These are phyloP conservation scores for Atta cephalotes DNA, from an alignment of 1,140 invertebrate species.

Conservation along the genomic window DNA sequence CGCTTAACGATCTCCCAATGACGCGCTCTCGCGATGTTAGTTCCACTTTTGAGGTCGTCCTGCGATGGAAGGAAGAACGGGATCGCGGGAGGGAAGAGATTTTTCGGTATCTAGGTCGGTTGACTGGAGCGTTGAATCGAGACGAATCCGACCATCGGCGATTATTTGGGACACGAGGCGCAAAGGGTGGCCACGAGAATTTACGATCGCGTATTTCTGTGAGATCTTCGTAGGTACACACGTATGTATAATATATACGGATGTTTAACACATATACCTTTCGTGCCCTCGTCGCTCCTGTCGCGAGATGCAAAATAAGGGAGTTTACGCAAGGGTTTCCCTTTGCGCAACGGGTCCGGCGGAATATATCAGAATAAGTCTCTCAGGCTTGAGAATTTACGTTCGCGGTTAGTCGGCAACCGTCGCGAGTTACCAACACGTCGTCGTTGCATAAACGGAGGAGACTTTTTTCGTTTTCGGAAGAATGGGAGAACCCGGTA, in stretches of 20 bases:
- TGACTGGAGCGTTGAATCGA: constrained; percentile 52
- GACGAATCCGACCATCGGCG: constrained; percentile 41
- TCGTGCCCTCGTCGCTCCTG: not conserved
- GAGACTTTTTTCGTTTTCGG: constrained; percentile 5
- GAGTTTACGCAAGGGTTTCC: constrained; percentile 31
- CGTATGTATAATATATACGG: not conserved
- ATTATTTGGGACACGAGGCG: constrained; percentile 12
- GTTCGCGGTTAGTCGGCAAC: too few relatives aligned
- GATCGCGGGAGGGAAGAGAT: not conserved
- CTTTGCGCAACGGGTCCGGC: not conserved
- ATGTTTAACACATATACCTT: not conserved
- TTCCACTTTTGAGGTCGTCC: constrained; percentile 2
- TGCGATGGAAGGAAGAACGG: not conserved
- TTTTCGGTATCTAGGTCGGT: constrained; percentile 23
- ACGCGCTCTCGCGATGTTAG: not conserved
- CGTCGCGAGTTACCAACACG: not conserved
- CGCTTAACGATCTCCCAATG: constrained; percentile 16
- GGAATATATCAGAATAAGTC: constrained; percentile 57
- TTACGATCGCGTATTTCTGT: constrained; percentile 37
- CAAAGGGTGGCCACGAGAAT: constrained; percentile 14
- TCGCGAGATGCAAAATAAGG: constrained; percentile 21
- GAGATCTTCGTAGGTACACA: not conserved
- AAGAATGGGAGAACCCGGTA: constrained; percentile 1
- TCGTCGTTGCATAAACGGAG: not conserved
- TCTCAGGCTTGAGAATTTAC: constrained; percentile 4